These are phyloP conservation scores for Sakesphorus luctuosus DNA, from an alignment of 2,113 vertebrate species.

Conservation along the genomic window DNA sequence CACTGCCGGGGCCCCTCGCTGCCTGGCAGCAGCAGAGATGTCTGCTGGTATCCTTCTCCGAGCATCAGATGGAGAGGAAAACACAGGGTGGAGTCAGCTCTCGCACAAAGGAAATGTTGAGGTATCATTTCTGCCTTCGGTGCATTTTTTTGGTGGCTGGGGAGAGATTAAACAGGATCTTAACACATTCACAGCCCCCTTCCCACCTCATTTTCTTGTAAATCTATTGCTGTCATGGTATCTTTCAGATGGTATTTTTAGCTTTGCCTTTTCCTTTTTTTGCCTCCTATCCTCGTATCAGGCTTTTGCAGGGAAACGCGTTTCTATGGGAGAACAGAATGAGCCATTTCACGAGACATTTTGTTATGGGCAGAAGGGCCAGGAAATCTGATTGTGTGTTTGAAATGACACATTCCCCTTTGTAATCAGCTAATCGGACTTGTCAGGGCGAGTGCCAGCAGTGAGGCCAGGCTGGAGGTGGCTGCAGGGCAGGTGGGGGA, in stretches of 20 bases:
- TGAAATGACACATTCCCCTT: slow-evolving; percentile 30
- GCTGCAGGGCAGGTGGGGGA: background rate
- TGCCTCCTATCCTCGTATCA: background rate
- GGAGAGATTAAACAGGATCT: slow-evolving; percentile 57
- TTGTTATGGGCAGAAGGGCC: background rate
- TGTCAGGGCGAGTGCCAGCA: background rate
- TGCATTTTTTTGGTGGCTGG: slow-evolving; percentile 31
- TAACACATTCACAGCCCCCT: slow-evolving; percentile 38
- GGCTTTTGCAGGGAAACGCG: slow-evolving; percentile 18
- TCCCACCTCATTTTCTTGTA: slow-evolving; percentile 40
- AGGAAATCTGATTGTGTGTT: slow-evolving; percentile 28
- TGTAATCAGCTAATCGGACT: background rate
- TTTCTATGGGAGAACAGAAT: slow-evolving; percentile 18
- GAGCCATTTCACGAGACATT: slow-evolving; percentile 43
- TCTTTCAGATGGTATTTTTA: slow-evolving; percentile 62
- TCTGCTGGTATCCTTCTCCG: background rate
- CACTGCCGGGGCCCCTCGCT: background rate
- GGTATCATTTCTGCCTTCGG: background rate
- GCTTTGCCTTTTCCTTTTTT: background rate
- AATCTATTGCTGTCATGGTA: slow-evolving; percentile 35
- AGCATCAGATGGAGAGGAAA: slow-evolving; percentile 55
- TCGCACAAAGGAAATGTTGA: slow-evolving; percentile 62
- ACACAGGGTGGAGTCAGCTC: slow-evolving; percentile 63
- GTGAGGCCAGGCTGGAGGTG: rapidly evolving
- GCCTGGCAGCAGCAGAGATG: background rate